Evolutionary conservation across 92 coral and sea anemone genomes (phyloP).

Genomic region (Nematostella vectensis): DNA sequence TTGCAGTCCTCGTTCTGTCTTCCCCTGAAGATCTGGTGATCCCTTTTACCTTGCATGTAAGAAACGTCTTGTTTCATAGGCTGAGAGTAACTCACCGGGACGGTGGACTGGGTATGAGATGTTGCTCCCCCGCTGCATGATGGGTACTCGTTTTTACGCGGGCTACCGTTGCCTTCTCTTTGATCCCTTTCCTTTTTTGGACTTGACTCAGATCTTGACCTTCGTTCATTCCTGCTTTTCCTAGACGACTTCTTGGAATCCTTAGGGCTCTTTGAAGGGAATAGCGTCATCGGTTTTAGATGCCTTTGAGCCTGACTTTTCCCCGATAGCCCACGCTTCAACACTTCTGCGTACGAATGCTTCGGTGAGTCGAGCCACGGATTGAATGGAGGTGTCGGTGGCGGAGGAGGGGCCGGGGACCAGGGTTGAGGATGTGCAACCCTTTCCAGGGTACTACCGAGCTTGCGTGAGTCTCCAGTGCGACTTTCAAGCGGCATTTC

Average conservation of each 20-base stretch:
- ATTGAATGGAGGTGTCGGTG: slow-evolving; percentile 13
- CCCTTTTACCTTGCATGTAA: neutral
- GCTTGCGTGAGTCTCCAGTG: neutral
- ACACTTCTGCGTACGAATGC: slow-evolving; percentile 21
- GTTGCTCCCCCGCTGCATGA: neutral
- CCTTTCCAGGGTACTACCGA: neutral
- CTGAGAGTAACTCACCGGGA: neutral
- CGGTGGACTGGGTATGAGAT: neutral
- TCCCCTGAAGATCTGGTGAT: neutral
- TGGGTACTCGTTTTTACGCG: neutral
- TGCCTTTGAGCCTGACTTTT: neutral
- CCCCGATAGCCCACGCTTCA: slow-evolving; percentile 14
- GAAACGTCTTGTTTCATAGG: neutral
- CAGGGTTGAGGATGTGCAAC: neutral
- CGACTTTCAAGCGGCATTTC: neutral
- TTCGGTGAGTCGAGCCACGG: neutral
- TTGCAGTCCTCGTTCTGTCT: neutral
- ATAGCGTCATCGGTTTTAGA: slow-evolving; percentile 17
- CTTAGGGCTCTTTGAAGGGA: slow-evolving; percentile 2
- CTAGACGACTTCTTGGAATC: slow-evolving; percentile 12
- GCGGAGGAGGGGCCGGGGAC: slow-evolving; percentile 16
- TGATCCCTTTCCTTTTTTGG: slow-evolving; percentile 6
- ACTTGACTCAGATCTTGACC: neutral
- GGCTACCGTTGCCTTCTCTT: neutral
- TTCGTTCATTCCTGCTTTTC: slow-evolving; percentile 9